Base-by-base conservation (phyloP, 1,140 invertebrate genomes). In the Brachionus manjavacas region DNA sequence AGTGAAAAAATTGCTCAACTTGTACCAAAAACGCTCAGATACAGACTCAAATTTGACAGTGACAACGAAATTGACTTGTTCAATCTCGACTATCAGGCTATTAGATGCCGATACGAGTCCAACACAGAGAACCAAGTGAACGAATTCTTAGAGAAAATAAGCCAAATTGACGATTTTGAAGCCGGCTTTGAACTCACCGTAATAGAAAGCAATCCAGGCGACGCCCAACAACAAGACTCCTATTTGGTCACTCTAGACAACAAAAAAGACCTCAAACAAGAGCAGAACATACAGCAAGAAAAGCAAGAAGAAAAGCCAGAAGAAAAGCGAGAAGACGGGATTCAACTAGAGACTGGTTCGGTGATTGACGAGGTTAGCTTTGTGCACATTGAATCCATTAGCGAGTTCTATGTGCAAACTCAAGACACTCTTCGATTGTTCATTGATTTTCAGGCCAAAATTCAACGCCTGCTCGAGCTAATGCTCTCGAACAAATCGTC, bases 351-450 rank as follows among this genome's bases (percentile, higher is more conserved):
- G 12, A 76, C 12, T 3, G 41, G 49, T 52, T 20, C 72, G 9
- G 39, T 72, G 23, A 49, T 76, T 23, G 23, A 43, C 6, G 16
- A 14, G 8, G 25, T 64, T 2, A 31, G 23, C 11, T 39, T 81
- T 43, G 49, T 64, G 25, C 35, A 81, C n/a, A 43, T 81, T 64
- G 35, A 68, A 81, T 64, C 79, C 1, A 4, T 81, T 23, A 28
- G 20, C 28, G 79, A 81, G 43, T 81, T 81, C 52, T 81, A 81
- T 68, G 79, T 81, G 2, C 79, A 81, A 35, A 64, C 79, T 3
- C 20, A 52, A 20, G 52, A 81, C 1, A 60, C 31, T 25, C 20
- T 64, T 25, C n/a, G 46, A 49, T n/a, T 25, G n/a, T 49, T 49
- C 25, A 49, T 76, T 14, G 43, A 46, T 25, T 25, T 49, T 25